Evolutionary conservation across 1,140 invertebrate genomes (phyloP).

Genomic region (Tachypleus tridentatus): DNA sequence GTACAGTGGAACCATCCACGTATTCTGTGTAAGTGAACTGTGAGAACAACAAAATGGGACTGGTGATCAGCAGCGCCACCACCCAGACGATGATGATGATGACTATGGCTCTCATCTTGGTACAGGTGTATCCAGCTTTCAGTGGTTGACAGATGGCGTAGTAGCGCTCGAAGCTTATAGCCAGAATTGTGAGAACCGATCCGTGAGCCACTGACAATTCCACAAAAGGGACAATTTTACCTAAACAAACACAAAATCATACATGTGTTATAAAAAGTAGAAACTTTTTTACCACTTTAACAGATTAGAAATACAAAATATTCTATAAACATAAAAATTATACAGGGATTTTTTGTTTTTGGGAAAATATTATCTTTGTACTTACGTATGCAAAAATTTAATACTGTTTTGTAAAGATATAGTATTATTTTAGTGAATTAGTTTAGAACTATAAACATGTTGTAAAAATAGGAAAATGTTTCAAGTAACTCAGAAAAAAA

Average conservation of each 20-base stretch:
- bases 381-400: too few species aligned
- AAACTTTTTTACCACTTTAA: too few species aligned
- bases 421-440: too few species aligned
- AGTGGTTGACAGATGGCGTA: slow-evolving; percentile 88
- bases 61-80: slow-evolving; percentile 67
- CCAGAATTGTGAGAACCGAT: slow-evolving; percentile 83
- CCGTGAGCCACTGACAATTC: slow-evolving; percentile 86
- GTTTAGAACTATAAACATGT: too few species aligned
- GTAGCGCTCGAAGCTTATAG: slow-evolving; percentile 76
- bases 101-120: slow-evolving; percentile 65
- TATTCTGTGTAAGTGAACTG: slow-evolving; percentile 50
- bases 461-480: too few species aligned
- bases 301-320: too few species aligned
- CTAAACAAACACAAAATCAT: slow-evolving; percentile 25
- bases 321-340: too few species aligned
- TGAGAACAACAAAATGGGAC: slow-evolving; percentile 29
- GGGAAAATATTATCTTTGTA: too few species aligned
- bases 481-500: too few species aligned
- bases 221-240: slow-evolving; percentile 69
- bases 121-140: slow-evolving; percentile 78
- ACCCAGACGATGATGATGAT: slow-evolving; percentile 75
- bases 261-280: too few species aligned
- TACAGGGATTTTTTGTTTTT: too few species aligned
- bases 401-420: too few species aligned
- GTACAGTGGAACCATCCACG: slow-evolving; percentile 51